Base-by-base conservation (phyloP, 2,888 invertebrate species). In the Drepana falcataria region DNA sequence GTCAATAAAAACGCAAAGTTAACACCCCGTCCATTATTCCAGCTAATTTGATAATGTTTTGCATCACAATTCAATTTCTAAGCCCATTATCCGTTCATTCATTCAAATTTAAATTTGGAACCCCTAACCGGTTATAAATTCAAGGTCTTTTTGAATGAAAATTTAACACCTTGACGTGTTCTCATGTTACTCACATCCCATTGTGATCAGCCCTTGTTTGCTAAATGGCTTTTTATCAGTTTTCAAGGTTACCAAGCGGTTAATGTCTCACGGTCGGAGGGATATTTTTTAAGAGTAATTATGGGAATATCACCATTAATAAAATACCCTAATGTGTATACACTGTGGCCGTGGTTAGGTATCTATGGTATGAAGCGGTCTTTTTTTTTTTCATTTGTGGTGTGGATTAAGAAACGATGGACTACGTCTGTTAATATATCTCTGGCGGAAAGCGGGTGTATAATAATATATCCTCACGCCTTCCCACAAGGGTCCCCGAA, bases 161-260 rank as follows among this genome's bases (percentile, higher is more conserved):
- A 65, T 59, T 73, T 74, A 61, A 68, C 74, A 74, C 74, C 73
- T 73, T 70, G 68, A 56, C 49, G 52, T 48, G 53, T 63, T 69
- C 63, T 71, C 68, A 59, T 66, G 60, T 70, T 67, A 59, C 63
- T 35, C 49, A 4, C 4, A 61, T 64, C 63, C 70, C 80, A 69
- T 68, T 73, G 68, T 66, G 48, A 59, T 58, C 55, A 68, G 80
- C 82, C 75, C 73, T 58, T 79, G 69, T 79, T 79, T 78, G 80
- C 76, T 77, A 78, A 81, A 79, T 72, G 67, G 63, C 68, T 75
- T 72, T 74, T 79, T 75, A 59, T 66, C 60, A 60, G 67, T 71
- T 74, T 71, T 68, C 77, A 75, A 77, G 79, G 75, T 76, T 73
- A 67, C 61, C 61, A 65, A 59, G 53, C 55, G 44, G 55, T 53